These are phyloP conservation scores for Florisuga fusca DNA, from an alignment of 2,797 vertebrate species.

Conservation along the genomic window DNA sequence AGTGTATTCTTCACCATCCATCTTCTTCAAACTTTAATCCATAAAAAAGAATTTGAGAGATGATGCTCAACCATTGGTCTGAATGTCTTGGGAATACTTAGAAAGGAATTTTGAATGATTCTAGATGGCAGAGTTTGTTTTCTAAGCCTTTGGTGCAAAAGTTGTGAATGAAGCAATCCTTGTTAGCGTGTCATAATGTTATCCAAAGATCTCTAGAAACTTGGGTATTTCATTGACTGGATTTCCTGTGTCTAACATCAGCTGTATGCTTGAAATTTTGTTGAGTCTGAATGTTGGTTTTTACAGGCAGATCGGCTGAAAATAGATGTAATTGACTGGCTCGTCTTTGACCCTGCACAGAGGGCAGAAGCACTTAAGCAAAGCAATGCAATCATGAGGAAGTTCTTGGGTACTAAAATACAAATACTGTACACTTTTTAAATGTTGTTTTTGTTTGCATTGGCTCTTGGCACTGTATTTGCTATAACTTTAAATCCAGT, in stretches of 20 bases:
- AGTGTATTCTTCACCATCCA: not conserved
- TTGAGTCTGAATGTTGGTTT: not conserved
- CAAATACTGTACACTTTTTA: not conserved
- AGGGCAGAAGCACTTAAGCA: conserved; percentile 95
- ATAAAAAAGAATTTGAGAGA: not conserved
- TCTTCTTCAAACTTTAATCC: not conserved
- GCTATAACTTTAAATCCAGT: not conserved
- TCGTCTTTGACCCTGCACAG: conserved; percentile 93
- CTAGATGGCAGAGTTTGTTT: not conserved
- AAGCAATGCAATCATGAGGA: conserved; percentile 98
- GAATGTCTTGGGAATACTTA: not conserved
- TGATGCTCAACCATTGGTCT: not conserved
- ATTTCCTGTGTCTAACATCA: not conserved
- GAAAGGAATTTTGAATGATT: not conserved
- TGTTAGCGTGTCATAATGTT: not conserved
- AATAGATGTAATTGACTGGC: conserved; percentile 96
- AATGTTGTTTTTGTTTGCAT: not conserved
- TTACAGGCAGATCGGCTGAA: conserved; percentile 90
- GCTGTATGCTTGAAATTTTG: not conserved
- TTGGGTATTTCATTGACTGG: not conserved
- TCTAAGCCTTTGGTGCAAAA: not conserved
- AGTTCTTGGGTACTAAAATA: conserved; percentile 87
- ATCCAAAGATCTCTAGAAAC: not conserved
- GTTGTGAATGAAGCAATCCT: not conserved
- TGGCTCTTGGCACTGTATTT: not conserved